Base-by-base conservation (phyloP, 2,797 vertebrate genomes). In the Acestrorhynchus altus region DNA sequence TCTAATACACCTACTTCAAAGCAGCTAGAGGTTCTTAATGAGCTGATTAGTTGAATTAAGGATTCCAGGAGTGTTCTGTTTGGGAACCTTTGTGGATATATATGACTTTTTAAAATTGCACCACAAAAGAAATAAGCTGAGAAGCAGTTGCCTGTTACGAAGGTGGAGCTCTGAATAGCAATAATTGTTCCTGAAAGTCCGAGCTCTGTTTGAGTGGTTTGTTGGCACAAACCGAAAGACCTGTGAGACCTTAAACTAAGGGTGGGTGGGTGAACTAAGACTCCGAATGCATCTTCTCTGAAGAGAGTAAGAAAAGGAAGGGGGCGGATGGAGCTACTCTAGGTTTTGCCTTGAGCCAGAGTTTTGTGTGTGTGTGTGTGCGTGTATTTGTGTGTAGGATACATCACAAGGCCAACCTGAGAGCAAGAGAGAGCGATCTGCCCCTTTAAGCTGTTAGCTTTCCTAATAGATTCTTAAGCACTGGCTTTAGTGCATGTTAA, bases 401-500 rank as follows among this genome's bases (percentile, higher is more conserved):
- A 87, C 71, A 77, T 77, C 69, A 72, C 74, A 85, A 83, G 56
- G 77, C 88, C 83, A 89, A 87, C 90, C 86, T 91, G 89, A 91
- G 91, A 91, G 84, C 88, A 90, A 93, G 90, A 72, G 64, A 81
- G 79, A 51, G 51, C 66, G 76, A 80, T 90, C 91, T 92, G 87
- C 81, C 90, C 92, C 91, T 93, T 92, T 93, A 94, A 94, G 92
- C 92, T 87, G 88, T 91, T 88, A 86, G 90, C 88, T 89, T 88
- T 92, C 83, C 86, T 94, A 94, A 94, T 94, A 94, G 93, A 92
- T 94, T 93, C 92, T 94, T 94, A 94, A 94, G 93, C 92, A 93
- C 92, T 92, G 92, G 93, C 92, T 93, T 94, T 94, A 94, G 91
- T 94, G 93, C 93, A 94, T 94, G 94, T 94, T 94, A 94, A 94